Base-by-base conservation (phyloP, 2,113 vertebrate species). In the Saguinus midas region DNA sequence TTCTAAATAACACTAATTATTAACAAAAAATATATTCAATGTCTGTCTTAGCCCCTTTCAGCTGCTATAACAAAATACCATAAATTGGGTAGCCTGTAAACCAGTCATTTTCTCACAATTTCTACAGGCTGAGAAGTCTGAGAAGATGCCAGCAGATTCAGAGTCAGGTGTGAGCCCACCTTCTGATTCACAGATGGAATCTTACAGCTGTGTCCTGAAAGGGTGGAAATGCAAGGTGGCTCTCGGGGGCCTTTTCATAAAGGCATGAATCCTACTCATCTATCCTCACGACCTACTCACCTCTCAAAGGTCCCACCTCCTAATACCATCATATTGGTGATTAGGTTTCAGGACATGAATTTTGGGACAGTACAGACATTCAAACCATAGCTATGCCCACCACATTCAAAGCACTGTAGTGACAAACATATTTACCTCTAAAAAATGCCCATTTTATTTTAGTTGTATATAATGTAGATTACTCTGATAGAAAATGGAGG, bases 1-100 rank as follows among this genome's bases (percentile, higher is more conserved):
- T 72, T 96, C 76, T 78, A 92, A 48, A 72, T 83, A 66, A 91
- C 76, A 96, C 12, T 87, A 92, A 92, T 76, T 76, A 85, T 57
- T 94, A 92, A 45, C 37, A 37, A 81, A 94, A 81, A 78, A 75
- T 58, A 68, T 92, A 72, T 45, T 94, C 37, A 27, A 35, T 84
- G 14, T 68, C 58, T 32, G 21, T 78, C 37, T 70, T 82, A 82
- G 64, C n/a, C 21, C n/a, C 27, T 48, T 17, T 55, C 29, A 29
- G 52, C 10, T 58, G 40, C 55, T 82, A 83, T 52, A 45, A 50
- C 55, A 82, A 72, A 76, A 73, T 5, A 17, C 9, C 23, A n/a
- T 50, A 80, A 66, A 66, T 6, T 20, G 16, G 61, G 25, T 43
- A 52, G 25, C 45, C 79, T 70, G 55, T 79, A 68, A 79, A 87